These are phyloP conservation scores for Enteromius treurensis DNA, from an alignment of 2,797 vertebrate genomes.

Conservation along the genomic window DNA sequence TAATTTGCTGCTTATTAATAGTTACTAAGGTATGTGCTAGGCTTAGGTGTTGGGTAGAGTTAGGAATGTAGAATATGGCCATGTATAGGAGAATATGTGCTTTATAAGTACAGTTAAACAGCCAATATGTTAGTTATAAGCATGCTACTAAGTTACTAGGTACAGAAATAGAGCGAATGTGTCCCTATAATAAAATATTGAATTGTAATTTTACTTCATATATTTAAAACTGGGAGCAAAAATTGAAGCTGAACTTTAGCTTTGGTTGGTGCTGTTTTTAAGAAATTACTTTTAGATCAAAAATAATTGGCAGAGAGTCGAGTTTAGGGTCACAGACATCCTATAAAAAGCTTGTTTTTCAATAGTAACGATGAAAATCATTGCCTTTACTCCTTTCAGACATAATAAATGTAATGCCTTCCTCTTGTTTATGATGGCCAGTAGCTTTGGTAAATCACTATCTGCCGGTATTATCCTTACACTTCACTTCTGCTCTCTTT, in stretches of 20 bases:
- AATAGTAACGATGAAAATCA: background rate
- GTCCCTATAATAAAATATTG: background rate
- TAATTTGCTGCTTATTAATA: background rate
- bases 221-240: background rate
- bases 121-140: too few relatives aligned
- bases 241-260: background rate
- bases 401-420: background rate
- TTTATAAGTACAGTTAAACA: too few relatives aligned
- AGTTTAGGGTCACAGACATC: background rate
- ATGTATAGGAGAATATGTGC: too few relatives aligned
- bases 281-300: background rate
- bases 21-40: background rate
- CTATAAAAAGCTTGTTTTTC: slow-evolving; percentile 1
- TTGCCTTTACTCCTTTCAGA: background rate
- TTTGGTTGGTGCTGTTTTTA: background rate
- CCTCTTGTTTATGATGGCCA: slow-evolving; percentile 4
- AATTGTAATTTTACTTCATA: background rate
- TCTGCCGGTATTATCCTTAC: slow-evolving; percentile 10
- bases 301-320: background rate
- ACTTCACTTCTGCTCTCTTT: slow-evolving; percentile 26
- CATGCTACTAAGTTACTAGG: too few relatives aligned
- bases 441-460: background rate
- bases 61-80: too few relatives aligned
- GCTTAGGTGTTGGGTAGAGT: background rate
- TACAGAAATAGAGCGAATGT: too few relatives aligned